These are phyloP conservation scores for Blera fallax DNA, from an alignment of 2,888 invertebrate genomes.

Conservation along the genomic window DNA sequence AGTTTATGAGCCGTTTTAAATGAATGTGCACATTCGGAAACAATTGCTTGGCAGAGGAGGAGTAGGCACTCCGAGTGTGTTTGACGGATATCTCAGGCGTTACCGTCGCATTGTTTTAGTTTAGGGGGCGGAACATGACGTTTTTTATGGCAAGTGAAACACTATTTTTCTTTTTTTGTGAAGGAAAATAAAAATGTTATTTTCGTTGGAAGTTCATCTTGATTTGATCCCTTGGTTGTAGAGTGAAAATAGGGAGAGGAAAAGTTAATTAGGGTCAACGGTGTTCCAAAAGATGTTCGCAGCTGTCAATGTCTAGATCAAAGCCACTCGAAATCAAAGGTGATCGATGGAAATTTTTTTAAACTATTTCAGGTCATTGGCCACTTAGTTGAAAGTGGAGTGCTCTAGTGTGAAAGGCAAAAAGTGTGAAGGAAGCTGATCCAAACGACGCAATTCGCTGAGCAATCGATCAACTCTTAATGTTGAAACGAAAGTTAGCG, in stretches of 20 bases:
- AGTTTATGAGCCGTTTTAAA: slow-evolving; percentile 52
- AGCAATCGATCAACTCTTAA: no score
- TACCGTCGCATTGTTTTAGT: not conserved
- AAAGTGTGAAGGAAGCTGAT: no score
- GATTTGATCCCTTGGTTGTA: not conserved
- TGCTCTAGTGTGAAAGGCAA: no score
- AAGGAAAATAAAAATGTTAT: not conserved
- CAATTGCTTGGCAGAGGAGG: not conserved
- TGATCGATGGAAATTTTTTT: not conserved
- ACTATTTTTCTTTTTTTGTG: not conserved
- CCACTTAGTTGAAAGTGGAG: no score
- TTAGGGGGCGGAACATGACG: not conserved
- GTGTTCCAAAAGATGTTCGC: no score
- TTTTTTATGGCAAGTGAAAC: not conserved
- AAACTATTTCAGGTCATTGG: no score
- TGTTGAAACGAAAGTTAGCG: no score
- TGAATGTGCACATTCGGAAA: slow-evolving; percentile 34
- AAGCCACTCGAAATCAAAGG: not conserved
- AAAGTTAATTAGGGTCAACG: not conserved
- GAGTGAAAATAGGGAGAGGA: not conserved
- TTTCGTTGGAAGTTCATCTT: not conserved
- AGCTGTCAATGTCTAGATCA: not conserved
- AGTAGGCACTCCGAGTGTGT: not conserved
- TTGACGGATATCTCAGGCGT: not conserved
- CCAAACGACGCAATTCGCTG: no score